These are phyloP conservation scores for Laupala kohalensis DNA, from an alignment of 1,140 invertebrate genomes.

Conservation along the genomic window DNA sequence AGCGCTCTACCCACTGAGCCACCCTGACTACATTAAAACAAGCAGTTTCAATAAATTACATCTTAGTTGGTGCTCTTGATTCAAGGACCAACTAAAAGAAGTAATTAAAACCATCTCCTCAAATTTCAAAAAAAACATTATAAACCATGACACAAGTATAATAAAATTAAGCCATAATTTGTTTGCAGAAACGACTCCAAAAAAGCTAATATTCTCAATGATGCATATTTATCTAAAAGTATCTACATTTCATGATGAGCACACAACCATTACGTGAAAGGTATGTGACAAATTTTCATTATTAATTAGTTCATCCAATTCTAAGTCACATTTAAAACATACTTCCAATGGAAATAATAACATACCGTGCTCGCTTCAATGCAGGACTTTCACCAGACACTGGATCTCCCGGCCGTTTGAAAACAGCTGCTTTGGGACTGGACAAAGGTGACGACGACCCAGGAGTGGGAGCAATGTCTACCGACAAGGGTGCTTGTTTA, in stretches of 20 bases:
- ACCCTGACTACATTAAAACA: too few species aligned
- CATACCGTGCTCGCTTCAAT: conserved; percentile 29
- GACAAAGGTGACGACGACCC: conserved; percentile 22
- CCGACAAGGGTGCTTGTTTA: conserved; percentile 14
- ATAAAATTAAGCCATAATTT: not conserved
- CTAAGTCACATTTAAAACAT: not conserved
- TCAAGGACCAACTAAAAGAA: too few species aligned
- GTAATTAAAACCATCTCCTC: too few species aligned
- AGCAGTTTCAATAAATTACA: too few species aligned
- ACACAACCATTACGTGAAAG: not conserved
- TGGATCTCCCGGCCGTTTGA: conserved; percentile 37
- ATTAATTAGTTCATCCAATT: not conserved
- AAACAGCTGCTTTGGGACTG: conserved; percentile 25
- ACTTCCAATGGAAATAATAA: not conserved
- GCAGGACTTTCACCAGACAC: conserved; percentile 31
- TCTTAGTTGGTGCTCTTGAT: too few species aligned
- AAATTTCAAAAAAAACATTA: too few species aligned
- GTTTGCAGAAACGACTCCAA: not conserved
- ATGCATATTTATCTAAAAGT: not conserved
- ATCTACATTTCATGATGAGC: not conserved
- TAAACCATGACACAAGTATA: too few species aligned
- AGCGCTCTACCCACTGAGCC: too few species aligned
- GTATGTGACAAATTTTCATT: not conserved
- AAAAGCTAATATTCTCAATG: too few species aligned
- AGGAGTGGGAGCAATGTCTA: conserved; percentile 18